phyloP scores from a whole-genome alignment of 2,888 invertebrate species.

The Portevinia maculata region DNA sequence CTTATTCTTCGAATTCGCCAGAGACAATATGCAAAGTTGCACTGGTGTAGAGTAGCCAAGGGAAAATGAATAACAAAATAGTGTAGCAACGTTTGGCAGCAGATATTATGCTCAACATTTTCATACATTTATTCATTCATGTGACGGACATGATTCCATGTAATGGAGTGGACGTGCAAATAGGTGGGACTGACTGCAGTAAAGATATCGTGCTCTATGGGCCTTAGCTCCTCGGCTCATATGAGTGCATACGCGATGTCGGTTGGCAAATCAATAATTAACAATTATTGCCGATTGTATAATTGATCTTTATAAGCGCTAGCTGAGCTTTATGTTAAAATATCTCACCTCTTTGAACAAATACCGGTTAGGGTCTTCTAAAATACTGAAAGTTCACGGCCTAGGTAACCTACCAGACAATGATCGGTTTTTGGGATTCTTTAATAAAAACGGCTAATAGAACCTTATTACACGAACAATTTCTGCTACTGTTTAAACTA shows the following conservation, averaged over 20 bases:
- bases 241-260: slow-evolving; percentile 30
- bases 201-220: slow-evolving; percentile 7
- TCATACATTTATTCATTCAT: slow-evolving; percentile 67
- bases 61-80: slow-evolving; percentile 32
- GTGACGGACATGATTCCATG: slow-evolving; percentile 70
- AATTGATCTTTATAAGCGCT: background rate
- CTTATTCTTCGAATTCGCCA: slow-evolving; percentile 38
- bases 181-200: slow-evolving; percentile 49
- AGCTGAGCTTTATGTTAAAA: slow-evolving; percentile 15
- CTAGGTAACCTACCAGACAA: no score
- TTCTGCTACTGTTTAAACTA: no score
- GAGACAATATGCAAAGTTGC: slow-evolving; percentile 53
- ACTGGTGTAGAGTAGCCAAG: slow-evolving; percentile 15
- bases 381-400: background rate
- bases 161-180: slow-evolving; percentile 54
- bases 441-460: no score
- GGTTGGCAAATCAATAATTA: slow-evolving; percentile 49
- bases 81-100: slow-evolving; percentile 40
- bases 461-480: no score
- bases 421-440: no score
- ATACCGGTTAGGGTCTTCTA: no score
- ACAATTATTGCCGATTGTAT: slow-evolving; percentile 49
- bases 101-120: slow-evolving; percentile 56
- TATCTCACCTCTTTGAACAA: background rate
- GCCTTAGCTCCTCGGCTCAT: slow-evolving; percentile 8